These are phyloP conservation scores for Sarcophaga bullata DNA, from an alignment of 1,140 invertebrate species.

Conservation along the genomic window DNA sequence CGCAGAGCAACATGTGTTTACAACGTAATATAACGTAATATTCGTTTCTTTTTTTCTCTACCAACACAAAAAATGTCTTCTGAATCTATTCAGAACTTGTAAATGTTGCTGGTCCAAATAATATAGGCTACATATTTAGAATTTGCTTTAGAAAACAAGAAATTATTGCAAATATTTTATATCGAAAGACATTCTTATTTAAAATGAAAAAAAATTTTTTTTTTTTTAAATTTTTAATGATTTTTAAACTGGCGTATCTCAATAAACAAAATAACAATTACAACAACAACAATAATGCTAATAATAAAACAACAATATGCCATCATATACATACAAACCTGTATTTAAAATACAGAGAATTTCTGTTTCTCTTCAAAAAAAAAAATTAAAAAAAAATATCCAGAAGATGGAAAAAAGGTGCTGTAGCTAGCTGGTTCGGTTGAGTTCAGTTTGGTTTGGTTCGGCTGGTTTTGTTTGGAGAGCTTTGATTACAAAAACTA, in stretches of 20 bases:
- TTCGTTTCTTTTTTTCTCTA: no score
- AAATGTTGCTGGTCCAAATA: background rate
- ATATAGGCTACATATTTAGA: background rate
- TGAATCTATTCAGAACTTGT: background rate
- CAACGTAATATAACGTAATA: no score
- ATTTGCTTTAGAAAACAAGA: background rate
- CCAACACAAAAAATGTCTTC: background rate
- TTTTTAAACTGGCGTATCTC: background rate
- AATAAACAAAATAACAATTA: background rate
- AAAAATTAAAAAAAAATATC: no score
- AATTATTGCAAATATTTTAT: background rate
- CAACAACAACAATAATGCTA: background rate
- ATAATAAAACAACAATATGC: background rate
- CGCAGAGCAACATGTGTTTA: no score
- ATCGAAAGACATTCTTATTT: background rate
- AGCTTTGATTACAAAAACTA: background rate
- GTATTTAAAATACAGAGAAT: slow-evolving; percentile 25
- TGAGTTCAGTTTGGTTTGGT: no score
- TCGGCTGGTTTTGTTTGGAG: background rate
- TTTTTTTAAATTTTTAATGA: background rate
- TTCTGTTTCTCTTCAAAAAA: slow-evolving; percentile 5
- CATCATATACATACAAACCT: slow-evolving; percentile 23
- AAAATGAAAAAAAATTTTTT: background rate
- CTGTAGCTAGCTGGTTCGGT: no score
- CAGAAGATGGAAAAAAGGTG: no score